These are phyloP conservation scores for Perccottus glenii DNA, from an alignment of 2,113 vertebrate species.

Conservation along the genomic window DNA sequence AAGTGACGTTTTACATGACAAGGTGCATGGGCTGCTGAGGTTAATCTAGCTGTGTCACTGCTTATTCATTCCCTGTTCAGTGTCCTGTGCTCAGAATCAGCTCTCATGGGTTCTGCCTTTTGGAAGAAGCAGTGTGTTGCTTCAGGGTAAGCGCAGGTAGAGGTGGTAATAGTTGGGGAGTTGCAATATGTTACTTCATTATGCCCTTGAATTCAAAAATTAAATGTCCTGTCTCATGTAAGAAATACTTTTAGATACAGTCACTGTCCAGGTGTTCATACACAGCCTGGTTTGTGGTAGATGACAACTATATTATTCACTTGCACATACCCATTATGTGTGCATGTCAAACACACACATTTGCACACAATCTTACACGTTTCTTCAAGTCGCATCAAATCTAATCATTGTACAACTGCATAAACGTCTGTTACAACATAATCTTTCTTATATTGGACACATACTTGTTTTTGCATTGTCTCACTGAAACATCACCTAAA, in stretches of 20 bases:
- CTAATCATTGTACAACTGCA: conserved; percentile 43
- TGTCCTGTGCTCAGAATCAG: not conserved
- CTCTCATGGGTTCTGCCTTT: conserved; percentile 16
- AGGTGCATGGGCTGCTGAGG: conserved; percentile 15
- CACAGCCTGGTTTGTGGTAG: conserved; percentile 44
- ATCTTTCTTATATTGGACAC: conserved; percentile 19
- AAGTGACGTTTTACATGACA: conserved; percentile 17
- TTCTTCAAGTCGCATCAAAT: conserved; percentile 6
- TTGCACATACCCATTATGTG: conserved; percentile 41
- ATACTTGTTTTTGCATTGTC: conserved; percentile 12
- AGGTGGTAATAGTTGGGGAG: conserved; percentile 30
- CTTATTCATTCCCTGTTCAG: conserved; percentile 5
- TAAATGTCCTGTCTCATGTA: conserved; percentile 36
- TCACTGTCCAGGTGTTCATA: conserved; percentile 33
- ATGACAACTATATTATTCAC: conserved; percentile 38
- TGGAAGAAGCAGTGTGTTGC: conserved; percentile 23
- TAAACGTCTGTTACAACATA: conserved; percentile 53
- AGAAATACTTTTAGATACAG: conserved; percentile 62
- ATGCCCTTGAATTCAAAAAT: conserved; percentile 34
- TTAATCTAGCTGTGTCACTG: conserved; percentile 12
- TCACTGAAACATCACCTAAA: not conserved
- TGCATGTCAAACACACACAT: conserved; percentile 41
- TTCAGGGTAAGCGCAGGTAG: conserved; percentile 43
- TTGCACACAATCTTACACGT: conserved; percentile 44
- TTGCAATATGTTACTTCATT: conserved; percentile 59